Base-by-base conservation (phyloP, 2,797 vertebrate species). In the Mormyrus hasselquistii region DNA sequence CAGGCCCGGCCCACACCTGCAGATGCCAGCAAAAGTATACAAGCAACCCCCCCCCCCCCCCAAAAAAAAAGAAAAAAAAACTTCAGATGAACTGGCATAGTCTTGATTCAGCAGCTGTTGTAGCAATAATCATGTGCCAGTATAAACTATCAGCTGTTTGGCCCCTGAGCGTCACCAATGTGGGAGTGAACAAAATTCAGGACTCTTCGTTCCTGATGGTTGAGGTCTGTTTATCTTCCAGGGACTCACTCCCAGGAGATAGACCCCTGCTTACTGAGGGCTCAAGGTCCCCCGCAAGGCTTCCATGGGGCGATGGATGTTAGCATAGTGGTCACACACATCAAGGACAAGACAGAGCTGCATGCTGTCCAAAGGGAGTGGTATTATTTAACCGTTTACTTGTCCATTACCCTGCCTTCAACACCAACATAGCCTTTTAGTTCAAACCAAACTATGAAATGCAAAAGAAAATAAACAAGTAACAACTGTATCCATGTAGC, bases 251-350 rank as follows among this genome's bases (percentile, higher is more conserved):
- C 96, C 94, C 94, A 95, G 91, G 91, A 92, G 91, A 93, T 93
- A 91, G 0, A 90, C 91, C 93, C 93, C 91, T 94, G 95, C 92
- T 94, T 94, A 84, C 93, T 93, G 91, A 94, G 94, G 92, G 92
- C 94, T 95, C 97, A 97, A 97, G 97, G 97, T 96, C 96, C 96
- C 91, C 92, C 94, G 94, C 97, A 97, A 97, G 96, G 97, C 94
- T 96, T 95, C 95, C 91, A 25, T 57, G 59, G 41, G 59, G 49
- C 52, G 59, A 89, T 41, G 49, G 49, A 69, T 87, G 29, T 76
- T 34, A 47, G 85, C 62, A 62, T 19, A 76, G 84, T 57, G 25
- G 44, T 19, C 34, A 10, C 3, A 2, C 8, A 22, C 49, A 19
- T 47, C 84, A 87, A 89, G 88, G 88, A 89, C 88, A 79, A 76